Percentiles rank a stretch among this genome's conserved stretches.
Conservation (phyloP, 2,113 vertebrate species). For the Tapirus terrestris region DNA sequence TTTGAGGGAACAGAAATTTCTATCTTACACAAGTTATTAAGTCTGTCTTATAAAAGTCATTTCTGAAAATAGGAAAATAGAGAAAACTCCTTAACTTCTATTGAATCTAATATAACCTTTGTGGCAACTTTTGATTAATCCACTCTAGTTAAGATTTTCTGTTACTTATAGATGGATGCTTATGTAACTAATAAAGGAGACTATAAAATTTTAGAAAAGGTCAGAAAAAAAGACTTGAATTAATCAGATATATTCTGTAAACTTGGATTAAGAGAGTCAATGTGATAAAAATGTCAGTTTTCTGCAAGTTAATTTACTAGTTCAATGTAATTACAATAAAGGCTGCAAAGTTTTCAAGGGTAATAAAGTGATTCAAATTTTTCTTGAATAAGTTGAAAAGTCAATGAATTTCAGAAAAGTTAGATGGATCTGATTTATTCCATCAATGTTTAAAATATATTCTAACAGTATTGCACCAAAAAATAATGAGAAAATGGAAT, state of each 20-base stretch:
- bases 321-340: constrained; percentile 34
- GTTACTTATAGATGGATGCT: background rate
- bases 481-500: background rate
- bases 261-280: background rate
- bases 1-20: constrained; percentile 14
- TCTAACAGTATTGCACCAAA: background rate
- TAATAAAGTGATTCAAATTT: constrained; percentile 7
- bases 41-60: background rate
- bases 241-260: background rate
- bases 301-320: constrained; percentile 37
- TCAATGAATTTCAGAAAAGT: background rate
- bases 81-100: background rate
- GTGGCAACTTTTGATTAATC: background rate
- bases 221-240: background rate
- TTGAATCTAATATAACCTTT: background rate
- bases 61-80: constrained; percentile 26
- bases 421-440: background rate
- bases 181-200: background rate
- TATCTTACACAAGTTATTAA: background rate
- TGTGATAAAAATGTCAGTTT: constrained; percentile 19
- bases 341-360: constrained; percentile 19
- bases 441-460: background rate
- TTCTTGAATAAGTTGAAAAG: constrained; percentile 22
- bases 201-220: background rate
- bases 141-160: background rate